Percentiles rank a stretch among this genome's conserved stretches.
phyloP scores from a whole-genome alignment of 2,888 invertebrate genomes.

The Crematogaster levior region DNA sequence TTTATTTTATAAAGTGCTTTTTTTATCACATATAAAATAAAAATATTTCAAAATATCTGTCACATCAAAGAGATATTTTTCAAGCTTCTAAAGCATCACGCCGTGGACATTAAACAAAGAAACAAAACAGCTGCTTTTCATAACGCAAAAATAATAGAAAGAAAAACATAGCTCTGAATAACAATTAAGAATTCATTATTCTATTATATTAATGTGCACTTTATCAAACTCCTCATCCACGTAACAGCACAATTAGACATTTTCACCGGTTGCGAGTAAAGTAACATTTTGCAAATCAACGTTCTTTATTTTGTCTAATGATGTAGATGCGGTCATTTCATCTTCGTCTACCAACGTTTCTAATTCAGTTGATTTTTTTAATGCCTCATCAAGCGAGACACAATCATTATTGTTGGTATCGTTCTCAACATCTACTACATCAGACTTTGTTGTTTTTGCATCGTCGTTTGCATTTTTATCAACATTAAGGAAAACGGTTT shows the following conservation, averaged over 20 bases:
- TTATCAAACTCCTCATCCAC: slow-evolving; percentile 38
- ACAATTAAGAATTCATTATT: slow-evolving; percentile 29
- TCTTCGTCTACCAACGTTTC: slow-evolving; percentile 63
- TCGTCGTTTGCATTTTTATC: slow-evolving; percentile 48
- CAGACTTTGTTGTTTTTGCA: slow-evolving; percentile 36
- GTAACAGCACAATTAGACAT: slow-evolving; percentile 37
- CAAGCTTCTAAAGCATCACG: slow-evolving; percentile 43
- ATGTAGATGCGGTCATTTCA: slow-evolving; percentile 34
- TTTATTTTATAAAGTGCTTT: slow-evolving; percentile 57
- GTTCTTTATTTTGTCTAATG: slow-evolving; percentile 45
- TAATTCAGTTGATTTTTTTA: slow-evolving; percentile 52
- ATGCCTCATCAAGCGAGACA: slow-evolving; percentile 57
- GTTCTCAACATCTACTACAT: slow-evolving; percentile 48
- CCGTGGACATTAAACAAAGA: slow-evolving; percentile 48
- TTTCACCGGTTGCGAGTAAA: neutral
- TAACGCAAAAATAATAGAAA: slow-evolving; percentile 68
- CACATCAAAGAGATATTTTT: slow-evolving; percentile 44
- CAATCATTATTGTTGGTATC: slow-evolving; percentile 63
- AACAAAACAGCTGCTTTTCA: slow-evolving; percentile 63
- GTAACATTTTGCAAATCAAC: slow-evolving; percentile 57
- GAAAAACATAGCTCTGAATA: slow-evolving; percentile 15
- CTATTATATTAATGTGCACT: slow-evolving; percentile 49
- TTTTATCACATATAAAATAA: slow-evolving; percentile 60
- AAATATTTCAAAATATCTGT: slow-evolving; percentile 50
- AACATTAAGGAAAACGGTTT: slow-evolving; percentile 41